Evolutionary conservation across 2,888 invertebrate species (phyloP).

Genomic region (Gasteruption jaculator): DNA sequence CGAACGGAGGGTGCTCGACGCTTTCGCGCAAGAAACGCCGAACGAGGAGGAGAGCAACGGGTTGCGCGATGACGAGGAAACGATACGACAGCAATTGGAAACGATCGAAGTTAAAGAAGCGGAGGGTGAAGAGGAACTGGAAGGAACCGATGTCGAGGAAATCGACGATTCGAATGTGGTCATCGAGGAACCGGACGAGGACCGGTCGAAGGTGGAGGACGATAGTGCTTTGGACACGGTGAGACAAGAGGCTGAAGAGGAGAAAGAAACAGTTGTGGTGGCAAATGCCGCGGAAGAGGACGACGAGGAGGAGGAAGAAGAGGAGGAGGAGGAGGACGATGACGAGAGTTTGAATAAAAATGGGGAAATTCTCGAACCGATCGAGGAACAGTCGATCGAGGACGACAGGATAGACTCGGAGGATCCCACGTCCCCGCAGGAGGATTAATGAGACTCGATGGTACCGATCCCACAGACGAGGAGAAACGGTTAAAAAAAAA

Average conservation of each 20-base stretch:
- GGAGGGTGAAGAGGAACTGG: constrained; percentile 19
- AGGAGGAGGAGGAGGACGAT: constrained; percentile 19
- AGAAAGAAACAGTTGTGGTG: constrained; percentile 1
- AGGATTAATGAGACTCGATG: too few species aligned
- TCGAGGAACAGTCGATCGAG: constrained; percentile 29
- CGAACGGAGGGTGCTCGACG: constrained; percentile 35
- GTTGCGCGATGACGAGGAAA: constrained; percentile 29
- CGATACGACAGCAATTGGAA: constrained; percentile 27
- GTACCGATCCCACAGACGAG: too few species aligned
- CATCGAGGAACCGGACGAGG: constrained; percentile 23
- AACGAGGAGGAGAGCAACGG: constrained; percentile 25
- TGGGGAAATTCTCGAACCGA: constrained; percentile 26
- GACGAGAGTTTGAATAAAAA: constrained; percentile 24
- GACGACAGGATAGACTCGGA: constrained; percentile 28
- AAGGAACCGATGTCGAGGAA: too few species aligned
- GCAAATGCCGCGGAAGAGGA: too few species aligned
- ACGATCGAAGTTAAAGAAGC: constrained; percentile 17
- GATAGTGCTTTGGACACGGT: neutral
- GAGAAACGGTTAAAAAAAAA: constrained; percentile 6
- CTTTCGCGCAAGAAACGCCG: too few species aligned
- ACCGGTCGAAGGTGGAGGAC: constrained; percentile 5
- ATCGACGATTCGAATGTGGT: constrained; percentile 17
- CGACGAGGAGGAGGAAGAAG: constrained; percentile 20
- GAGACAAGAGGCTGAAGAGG: constrained; percentile 1
- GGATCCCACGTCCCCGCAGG: constrained; percentile 17